Evolutionary conservation across 2,113 vertebrate species (phyloP).

Genomic region (Myocastor coypus): DNA sequence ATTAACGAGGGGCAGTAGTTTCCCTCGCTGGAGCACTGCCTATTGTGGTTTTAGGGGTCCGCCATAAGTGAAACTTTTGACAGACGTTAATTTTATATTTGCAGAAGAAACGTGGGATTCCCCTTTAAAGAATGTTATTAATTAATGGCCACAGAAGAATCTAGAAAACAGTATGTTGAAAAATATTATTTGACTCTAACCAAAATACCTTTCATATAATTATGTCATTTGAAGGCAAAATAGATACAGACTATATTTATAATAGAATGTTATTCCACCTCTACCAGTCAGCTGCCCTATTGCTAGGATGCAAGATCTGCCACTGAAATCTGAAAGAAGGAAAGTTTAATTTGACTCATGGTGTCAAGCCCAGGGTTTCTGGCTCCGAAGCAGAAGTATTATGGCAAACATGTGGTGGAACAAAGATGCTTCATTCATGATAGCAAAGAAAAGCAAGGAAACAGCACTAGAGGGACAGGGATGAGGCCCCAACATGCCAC

Average conservation of each 20-base stretch:
- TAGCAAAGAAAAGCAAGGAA: background rate
- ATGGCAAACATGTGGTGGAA: background rate
- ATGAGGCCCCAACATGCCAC: background rate
- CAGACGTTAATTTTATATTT: constrained; percentile 44
- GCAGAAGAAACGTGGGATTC: constrained; percentile 10
- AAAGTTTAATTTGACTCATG: background rate
- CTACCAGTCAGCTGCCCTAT: background rate
- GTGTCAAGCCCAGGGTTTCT: background rate
- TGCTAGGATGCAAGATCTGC: background rate
- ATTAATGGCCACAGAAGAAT: constrained; percentile 34
- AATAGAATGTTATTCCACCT: background rate
- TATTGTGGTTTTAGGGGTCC: no score
- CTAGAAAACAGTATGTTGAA: background rate
- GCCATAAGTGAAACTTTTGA: background rate
- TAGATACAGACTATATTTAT: background rate
- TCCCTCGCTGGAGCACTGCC: no score
- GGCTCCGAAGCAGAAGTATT: background rate
- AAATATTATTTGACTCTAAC: background rate
- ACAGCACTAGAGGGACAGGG: background rate
- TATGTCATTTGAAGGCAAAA: background rate
- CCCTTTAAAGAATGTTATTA: background rate
- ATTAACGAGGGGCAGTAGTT: background rate
- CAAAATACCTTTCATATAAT: constrained; percentile 6
- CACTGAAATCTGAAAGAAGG: background rate
- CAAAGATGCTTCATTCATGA: background rate